Conservation (phyloP, 2,113 vertebrate species). For the Turnix velox region DNA sequence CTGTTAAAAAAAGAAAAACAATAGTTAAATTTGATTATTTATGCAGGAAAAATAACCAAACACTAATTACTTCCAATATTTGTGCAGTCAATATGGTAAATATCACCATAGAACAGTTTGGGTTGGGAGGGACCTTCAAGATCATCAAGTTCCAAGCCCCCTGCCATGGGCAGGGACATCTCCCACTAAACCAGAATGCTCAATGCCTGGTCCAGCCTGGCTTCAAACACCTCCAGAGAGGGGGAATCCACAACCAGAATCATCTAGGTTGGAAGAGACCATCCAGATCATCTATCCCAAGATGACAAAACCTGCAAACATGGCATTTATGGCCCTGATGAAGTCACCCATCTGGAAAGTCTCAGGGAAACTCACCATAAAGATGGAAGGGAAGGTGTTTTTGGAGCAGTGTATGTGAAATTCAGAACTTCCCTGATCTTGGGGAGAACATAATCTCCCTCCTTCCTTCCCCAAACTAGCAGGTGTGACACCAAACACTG, state of each 20-base stretch:
- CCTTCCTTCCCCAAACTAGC: background rate
- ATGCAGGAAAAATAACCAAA: background rate
- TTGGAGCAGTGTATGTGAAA: background rate
- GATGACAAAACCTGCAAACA: too few species aligned
- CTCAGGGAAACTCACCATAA: background rate
- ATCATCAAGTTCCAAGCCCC: too few species aligned
- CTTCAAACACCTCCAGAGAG: too few species aligned
- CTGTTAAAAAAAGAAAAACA: conserved; percentile 64
- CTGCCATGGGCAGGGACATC: too few species aligned
- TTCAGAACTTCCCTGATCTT: background rate
- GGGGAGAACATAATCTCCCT: background rate
- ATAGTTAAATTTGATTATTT: background rate
- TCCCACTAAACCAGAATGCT: too few species aligned
- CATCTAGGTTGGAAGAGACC: too few species aligned
- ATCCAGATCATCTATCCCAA: too few species aligned
- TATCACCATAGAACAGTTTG: too few species aligned
- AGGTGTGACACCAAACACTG: background rate
- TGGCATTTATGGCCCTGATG: too few species aligned
- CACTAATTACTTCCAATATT: background rate
- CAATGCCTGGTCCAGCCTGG: too few species aligned
- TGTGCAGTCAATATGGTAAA: background rate
- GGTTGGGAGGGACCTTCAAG: too few species aligned
- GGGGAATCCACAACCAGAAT: too few species aligned
- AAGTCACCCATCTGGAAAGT: background rate
- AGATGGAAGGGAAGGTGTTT: background rate